Conservation (phyloP, 1,140 invertebrate genomes). For the Ceratitis capitata region DNA sequence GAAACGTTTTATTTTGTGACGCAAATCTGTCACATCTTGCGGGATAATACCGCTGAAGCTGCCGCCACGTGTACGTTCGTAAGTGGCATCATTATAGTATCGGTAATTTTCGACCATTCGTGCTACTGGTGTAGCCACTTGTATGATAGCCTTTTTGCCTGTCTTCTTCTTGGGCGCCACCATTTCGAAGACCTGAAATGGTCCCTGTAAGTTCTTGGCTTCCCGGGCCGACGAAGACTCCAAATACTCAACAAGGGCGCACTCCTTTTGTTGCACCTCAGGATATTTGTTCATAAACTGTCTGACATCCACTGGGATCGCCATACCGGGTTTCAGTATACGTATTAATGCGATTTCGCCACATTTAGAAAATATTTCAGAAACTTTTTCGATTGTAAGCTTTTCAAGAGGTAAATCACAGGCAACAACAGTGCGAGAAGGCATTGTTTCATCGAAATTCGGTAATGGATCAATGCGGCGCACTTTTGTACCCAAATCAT, state of each 20-base stretch:
- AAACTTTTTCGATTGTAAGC: conserved; percentile 86
- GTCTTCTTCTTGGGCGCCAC: conserved; percentile 65
- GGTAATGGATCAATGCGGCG: conserved; percentile 85
- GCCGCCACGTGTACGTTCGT: conserved; percentile 60
- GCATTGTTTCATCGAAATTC: conserved; percentile 88
- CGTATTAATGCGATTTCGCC: conserved; percentile 89
- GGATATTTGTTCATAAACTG: conserved; percentile 90
- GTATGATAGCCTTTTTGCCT: conserved; percentile 62
- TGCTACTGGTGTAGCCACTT: conserved; percentile 56
- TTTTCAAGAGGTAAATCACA: conserved; percentile 85
- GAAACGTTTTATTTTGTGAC: conserved; percentile 60
- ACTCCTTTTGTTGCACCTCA: conserved; percentile 84
- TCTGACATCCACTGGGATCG: conserved; percentile 86
- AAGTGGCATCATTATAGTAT: conserved; percentile 58
- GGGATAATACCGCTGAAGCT: conserved; percentile 55
- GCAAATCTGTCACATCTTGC: conserved; percentile 54
- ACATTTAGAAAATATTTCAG: conserved; percentile 85
- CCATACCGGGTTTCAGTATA: conserved; percentile 85
- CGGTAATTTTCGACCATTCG: conserved; percentile 64
- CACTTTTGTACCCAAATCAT: conserved; percentile 91
- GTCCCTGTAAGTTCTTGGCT: conserved; percentile 73
- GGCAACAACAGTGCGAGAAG: conserved; percentile 89
- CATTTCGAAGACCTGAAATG: conserved; percentile 62
- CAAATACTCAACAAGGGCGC: conserved; percentile 90
- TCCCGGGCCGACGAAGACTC: conserved; percentile 84